Percentiles rank a stretch among this genome's conserved stretches.
Evolutionary conservation across 2,113 vertebrate genomes (phyloP).

Genomic region (Pachycephala philippinensis): DNA sequence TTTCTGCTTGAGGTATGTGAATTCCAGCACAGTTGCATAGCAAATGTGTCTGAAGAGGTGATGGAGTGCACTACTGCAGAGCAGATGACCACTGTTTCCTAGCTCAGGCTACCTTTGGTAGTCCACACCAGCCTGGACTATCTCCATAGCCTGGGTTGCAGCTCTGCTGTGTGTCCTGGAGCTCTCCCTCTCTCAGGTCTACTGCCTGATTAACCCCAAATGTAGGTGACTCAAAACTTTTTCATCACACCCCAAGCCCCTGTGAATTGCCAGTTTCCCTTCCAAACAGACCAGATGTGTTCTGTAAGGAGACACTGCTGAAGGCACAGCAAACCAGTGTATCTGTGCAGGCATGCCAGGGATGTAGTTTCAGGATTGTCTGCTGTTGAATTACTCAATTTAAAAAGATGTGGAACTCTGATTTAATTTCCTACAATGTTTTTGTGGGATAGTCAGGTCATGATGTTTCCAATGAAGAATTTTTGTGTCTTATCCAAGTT

Average conservation of each 20-base stretch:
- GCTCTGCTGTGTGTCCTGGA: neutral
- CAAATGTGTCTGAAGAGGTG: neutral
- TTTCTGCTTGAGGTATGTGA: neutral
- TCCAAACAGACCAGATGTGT: neutral
- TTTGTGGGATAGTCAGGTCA: neutral
- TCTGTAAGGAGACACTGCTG: neutral
- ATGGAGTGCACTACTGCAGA: neutral
- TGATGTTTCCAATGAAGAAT: neutral
- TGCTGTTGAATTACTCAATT: neutral
- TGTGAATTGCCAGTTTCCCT: neutral
- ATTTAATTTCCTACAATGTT: neutral
- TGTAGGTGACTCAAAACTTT: neutral
- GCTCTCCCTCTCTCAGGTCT: neutral
- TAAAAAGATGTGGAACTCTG: neutral
- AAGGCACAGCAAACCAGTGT: neutral
- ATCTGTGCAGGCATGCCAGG: neutral
- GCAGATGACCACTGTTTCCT: neutral
- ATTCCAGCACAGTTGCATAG: neutral
- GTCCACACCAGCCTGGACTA: neutral
- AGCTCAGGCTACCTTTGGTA: neutral
- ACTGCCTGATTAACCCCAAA: neutral
- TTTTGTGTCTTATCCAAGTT: neutral
- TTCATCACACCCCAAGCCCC: neutral
- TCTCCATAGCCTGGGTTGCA: neutral
- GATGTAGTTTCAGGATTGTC: neutral